Base-by-base conservation (phyloP, 2,888 invertebrate species). In the Drosophila histrio region DNA sequence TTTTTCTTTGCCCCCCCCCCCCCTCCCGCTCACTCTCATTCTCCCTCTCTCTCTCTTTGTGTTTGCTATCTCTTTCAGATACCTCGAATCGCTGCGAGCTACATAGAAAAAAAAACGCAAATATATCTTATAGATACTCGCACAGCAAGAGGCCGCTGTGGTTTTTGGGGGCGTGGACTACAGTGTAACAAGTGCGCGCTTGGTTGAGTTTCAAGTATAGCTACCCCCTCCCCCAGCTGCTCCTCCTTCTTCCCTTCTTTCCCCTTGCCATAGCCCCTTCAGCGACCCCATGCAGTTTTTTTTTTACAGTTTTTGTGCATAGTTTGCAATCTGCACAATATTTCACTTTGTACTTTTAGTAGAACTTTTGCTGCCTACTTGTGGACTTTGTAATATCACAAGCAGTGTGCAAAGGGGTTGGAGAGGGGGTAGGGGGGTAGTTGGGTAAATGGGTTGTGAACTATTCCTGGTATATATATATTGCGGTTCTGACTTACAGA, bases 171-270 rank as follows among this genome's bases (percentile, higher is more conserved):
- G 43, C 60, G 60, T 71, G 62, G 32, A 32, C 43, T 49, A 36
- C 61, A 52, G 72, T 60, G 72, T 73, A 73, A 73, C 77, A 77
- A 77, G 77, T 77, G 77, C 73, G 70, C 77, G 77, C 77, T 77
- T 77, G 56, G 76, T 72, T 77, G 69, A 49, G 53, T 69, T 75
- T 58, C 62, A 72, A 63, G 76, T 28, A 52, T 60, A 65, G 19
- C 22, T 17, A 2, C 19, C 34, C n/a, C 46, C 6, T 1, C 38
- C 19, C 4, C 11, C 4, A 7, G 15, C 15, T 8, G 6, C 0
- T 0, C 13, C 39, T 2, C 11, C 19, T 9, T 9, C 36, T 3
- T 38, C 22, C 21, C 6, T 32, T 1, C 13, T 3, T 8, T 9
- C 38, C 6, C 15, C 5, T 3, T n/a, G n/a, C n/a, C n/a, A n/a